These are phyloP conservation scores for Caenorhabditis wallacei DNA, from an alignment of 2,888 invertebrate genomes.

Conservation along the genomic window DNA sequence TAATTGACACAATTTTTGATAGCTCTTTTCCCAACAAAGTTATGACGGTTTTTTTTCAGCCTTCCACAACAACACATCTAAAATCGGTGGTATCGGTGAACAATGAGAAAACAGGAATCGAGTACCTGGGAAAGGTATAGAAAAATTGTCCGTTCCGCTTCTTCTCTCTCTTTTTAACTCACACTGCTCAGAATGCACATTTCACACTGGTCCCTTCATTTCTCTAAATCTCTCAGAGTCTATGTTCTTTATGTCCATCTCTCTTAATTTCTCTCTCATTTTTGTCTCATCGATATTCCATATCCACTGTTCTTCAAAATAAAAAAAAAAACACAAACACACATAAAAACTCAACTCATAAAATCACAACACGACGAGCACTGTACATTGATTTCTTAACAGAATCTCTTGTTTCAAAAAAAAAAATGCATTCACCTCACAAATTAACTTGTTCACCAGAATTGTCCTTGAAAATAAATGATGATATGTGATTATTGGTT, in stretches of 20 bases:
- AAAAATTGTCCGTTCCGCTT: conserved; percentile 43
- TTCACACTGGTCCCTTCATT: conserved; percentile 26
- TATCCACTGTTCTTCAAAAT: conserved; percentile 18
- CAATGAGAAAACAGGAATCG: conserved; percentile 60
- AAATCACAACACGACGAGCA: conserved; percentile 34
- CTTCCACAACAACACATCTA: conserved; percentile 24
- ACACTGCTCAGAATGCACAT: conserved; percentile 23
- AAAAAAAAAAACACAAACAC: too few species aligned
- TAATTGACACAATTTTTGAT: too few species aligned
- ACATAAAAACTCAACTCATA: too few species aligned
- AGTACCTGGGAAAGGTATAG: conserved; percentile 67
- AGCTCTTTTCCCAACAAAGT: too few species aligned
- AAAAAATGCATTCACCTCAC: conserved; percentile 37
- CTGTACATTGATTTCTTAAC: conserved; percentile 3
- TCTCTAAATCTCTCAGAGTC: too few species aligned
- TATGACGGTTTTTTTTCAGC: conserved; percentile 20
- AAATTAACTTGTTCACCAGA: conserved; percentile 36
- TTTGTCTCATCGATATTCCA: conserved; percentile 36
- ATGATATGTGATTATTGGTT: conserved; percentile 43
- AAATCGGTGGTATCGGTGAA: conserved; percentile 35
- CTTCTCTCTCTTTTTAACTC: conserved; percentile 38
- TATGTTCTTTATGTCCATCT: conserved; percentile 9
- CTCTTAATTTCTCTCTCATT: conserved; percentile 5
- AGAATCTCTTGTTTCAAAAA: conserved; percentile 1
- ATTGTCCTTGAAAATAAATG: conserved; percentile 30